Conservation (phyloP, 1,140 invertebrate genomes). For the Drosophila micromelanica region DNA sequence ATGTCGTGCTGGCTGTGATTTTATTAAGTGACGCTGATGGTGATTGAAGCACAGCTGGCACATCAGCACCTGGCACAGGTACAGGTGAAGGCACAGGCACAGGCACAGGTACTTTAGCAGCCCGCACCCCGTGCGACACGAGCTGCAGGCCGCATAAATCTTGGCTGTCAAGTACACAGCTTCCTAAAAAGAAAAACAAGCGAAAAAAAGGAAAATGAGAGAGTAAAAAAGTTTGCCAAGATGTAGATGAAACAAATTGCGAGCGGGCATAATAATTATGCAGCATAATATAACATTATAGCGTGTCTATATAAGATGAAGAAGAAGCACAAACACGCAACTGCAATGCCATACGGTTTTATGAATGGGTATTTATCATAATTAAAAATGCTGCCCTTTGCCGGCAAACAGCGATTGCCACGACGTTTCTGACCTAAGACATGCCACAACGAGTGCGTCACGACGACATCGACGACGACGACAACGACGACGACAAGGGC, state of each 20-base stretch:
- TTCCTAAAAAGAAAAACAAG: conserved; percentile 15
- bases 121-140: conserved; percentile 1
- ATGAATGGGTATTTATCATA: conserved; percentile 81
- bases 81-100: not conserved
- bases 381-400: conserved; percentile 71
- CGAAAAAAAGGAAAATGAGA: not conserved
- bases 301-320: not conserved
- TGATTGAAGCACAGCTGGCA: conserved; percentile 77
- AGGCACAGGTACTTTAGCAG: not conserved
- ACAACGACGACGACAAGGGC: conserved; percentile 9
- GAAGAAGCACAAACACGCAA: conserved; percentile 63
- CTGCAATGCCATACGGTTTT: conserved; percentile 71
- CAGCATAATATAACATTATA: conserved; percentile 44
- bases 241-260: conserved; percentile 21
- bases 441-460: conserved; percentile 62
- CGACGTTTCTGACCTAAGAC: conserved; percentile 78
- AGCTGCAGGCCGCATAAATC: conserved; percentile 64
- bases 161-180: conserved; percentile 56
- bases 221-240: not conserved
- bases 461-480: conserved; percentile 19
- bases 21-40: conserved; percentile 80
- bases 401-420: conserved; percentile 23
- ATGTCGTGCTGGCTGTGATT: conserved; percentile 68
- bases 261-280: conserved; percentile 66
- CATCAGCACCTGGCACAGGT: conserved; percentile 67